These are phyloP conservation scores for Mormyrus hasselquistii DNA, from an alignment of 2,797 vertebrate genomes.

Conservation along the genomic window DNA sequence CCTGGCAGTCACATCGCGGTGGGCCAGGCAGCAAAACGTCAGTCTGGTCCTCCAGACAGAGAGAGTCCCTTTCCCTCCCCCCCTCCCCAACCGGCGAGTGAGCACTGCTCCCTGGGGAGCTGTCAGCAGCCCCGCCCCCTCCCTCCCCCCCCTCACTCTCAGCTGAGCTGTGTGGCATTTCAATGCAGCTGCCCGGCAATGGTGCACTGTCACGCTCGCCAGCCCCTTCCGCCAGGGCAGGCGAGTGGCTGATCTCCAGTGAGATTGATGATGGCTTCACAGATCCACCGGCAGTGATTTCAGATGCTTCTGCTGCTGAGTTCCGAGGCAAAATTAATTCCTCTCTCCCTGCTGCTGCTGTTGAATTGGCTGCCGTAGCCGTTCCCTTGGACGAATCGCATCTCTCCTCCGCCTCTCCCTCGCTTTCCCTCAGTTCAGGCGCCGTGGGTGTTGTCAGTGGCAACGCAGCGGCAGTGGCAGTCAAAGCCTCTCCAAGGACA, in stretches of 20 bases:
- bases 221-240: slow-evolving; percentile 45
- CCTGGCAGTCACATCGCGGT: slow-evolving; percentile 47
- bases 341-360: slow-evolving; percentile 37
- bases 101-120: slow-evolving; percentile 36
- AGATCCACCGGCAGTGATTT: slow-evolving; percentile 34
- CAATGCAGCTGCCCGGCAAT: slow-evolving; percentile 46
- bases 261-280: slow-evolving; percentile 43
- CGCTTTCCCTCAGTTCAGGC: slow-evolving; percentile 63
- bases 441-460: slow-evolving; percentile 67
- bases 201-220: slow-evolving; percentile 31
- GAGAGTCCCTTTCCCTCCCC: slow-evolving; percentile 46
- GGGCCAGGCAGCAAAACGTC: slow-evolving; percentile 45
- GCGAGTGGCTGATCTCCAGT: slow-evolving; percentile 46
- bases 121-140: slow-evolving; percentile 33
- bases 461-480: slow-evolving; percentile 55
- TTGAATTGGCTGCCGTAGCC: slow-evolving; percentile 36
- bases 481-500: slow-evolving; percentile 59
- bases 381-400: slow-evolving; percentile 46
- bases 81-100: slow-evolving; percentile 44
- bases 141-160: slow-evolving; percentile 42
- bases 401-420: slow-evolving; percentile 50
- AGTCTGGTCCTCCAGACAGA: slow-evolving; percentile 38
- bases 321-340: slow-evolving; percentile 37
- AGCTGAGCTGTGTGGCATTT: slow-evolving; percentile 57
- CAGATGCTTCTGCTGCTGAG: slow-evolving; percentile 39